These are phyloP conservation scores for Pseudochromis fuscus DNA, from an alignment of 2,797 vertebrate genomes.

Conservation along the genomic window DNA sequence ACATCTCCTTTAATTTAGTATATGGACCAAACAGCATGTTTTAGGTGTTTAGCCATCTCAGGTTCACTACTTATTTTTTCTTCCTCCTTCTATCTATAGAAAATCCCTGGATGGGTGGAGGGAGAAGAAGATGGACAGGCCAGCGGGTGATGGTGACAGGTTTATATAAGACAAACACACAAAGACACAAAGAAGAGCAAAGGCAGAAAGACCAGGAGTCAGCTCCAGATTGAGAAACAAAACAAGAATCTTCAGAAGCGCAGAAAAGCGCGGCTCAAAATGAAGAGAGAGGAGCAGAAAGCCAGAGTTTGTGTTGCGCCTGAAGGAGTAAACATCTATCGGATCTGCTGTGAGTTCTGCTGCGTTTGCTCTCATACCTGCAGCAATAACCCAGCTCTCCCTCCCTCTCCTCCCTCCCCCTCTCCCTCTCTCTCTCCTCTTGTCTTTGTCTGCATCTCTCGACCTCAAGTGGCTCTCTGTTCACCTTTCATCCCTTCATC, in stretches of 20 bases:
- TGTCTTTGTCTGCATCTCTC: slow-evolving; percentile 48
- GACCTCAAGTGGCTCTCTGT: slow-evolving; percentile 42
- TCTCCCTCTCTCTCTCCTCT: slow-evolving; percentile 20
- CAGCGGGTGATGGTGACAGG: slow-evolving; percentile 17
- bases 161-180: slow-evolving; percentile 13
- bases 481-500: slow-evolving; percentile 63
- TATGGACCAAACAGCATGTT: no score
- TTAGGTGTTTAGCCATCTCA: no score
- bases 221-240: slow-evolving; percentile 25
- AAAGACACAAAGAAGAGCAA: slow-evolving; percentile 2
- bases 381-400: slow-evolving; percentile 29
- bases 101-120: background rate
- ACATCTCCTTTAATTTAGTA: no score
- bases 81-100: background rate
- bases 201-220: slow-evolving; percentile 23
- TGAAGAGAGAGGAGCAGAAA: slow-evolving; percentile 41
- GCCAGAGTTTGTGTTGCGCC: slow-evolving; percentile 50
- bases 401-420: slow-evolving; percentile 25
- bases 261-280: slow-evolving; percentile 14
- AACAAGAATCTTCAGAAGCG: slow-evolving; percentile 50
- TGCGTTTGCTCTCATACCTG: slow-evolving; percentile 44
- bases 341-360: slow-evolving; percentile 39
- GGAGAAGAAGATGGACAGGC: background rate
- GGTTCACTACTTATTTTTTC: background rate
- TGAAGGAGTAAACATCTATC: slow-evolving; percentile 64